A percentile compares a stretch with the other conserved stretches of the same genome.
Evolutionary conservation across 1,140 invertebrate species (phyloP).

Genomic region (Condylostylus longicornis): DNA sequence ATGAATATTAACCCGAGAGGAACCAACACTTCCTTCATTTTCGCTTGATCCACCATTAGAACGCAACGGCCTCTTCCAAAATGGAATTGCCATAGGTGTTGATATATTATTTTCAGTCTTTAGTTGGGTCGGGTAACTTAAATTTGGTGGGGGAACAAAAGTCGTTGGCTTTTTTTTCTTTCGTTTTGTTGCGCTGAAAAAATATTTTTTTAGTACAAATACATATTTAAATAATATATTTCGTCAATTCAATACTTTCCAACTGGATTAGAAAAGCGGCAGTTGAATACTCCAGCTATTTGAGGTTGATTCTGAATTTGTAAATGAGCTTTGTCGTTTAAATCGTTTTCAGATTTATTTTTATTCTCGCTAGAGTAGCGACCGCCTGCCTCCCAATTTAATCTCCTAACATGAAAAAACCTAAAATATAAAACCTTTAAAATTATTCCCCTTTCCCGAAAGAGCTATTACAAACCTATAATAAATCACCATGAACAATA

Average conservation of each 20-base stretch:
- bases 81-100: constrained; percentile 42
- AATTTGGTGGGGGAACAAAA: constrained; percentile 62
- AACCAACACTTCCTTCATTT: constrained; percentile 54
- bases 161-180: constrained; percentile 82
- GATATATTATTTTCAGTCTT: constrained; percentile 3
- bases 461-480: constrained; percentile 40
- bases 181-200: constrained; percentile 43
- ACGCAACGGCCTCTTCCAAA: constrained; percentile 58
- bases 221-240: background rate
- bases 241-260: constrained; percentile 27
- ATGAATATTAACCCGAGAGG: constrained; percentile 65
- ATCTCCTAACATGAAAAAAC: constrained; percentile 51
- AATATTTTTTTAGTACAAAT: background rate
- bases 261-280: constrained; percentile 62
- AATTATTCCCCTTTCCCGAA: background rate
- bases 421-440: constrained; percentile 22
- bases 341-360: background rate
- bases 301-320: constrained; percentile 16
- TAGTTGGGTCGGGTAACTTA: constrained; percentile 8
- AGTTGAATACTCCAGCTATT: constrained; percentile 78
- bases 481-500: constrained; percentile 72
- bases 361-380: constrained; percentile 14
- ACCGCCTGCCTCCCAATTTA: constrained; percentile 49
- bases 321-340: background rate
- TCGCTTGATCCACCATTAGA: constrained; percentile 30